A percentile compares a stretch with the other conserved stretches of the same genome.
These are phyloP conservation scores for Periplaneta americana DNA, from an alignment of 1,140 invertebrate genomes.

Conservation along the genomic window DNA sequence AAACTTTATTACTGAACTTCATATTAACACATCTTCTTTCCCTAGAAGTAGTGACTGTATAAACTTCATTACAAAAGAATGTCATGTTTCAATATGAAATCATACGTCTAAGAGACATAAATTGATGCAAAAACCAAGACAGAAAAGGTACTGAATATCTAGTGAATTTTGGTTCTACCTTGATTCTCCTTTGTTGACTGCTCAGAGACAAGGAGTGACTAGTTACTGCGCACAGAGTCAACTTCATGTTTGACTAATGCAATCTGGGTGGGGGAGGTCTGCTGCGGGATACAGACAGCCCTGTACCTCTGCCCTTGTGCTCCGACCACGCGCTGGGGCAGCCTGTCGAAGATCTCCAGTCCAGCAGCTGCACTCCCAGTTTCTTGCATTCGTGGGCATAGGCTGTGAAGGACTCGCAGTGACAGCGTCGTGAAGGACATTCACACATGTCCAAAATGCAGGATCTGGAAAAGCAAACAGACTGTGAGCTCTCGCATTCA, in stretches of 20 bases:
- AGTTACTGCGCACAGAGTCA: not conserved
- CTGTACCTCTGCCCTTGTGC: too few species aligned
- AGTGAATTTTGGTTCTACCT: too few species aligned
- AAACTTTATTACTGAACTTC: too few species aligned
- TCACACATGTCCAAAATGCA: constrained; percentile 89
- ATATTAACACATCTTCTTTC: too few species aligned
- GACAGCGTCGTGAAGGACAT: constrained; percentile 73
- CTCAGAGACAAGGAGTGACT: constrained; percentile 7
- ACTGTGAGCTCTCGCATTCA: not conserved
- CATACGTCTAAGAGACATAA: too few species aligned
- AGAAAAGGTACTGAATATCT: not conserved
- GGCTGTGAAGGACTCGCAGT: constrained; percentile 84
- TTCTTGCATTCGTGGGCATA: constrained; percentile 81
- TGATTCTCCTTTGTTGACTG: not conserved
- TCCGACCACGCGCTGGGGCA: constrained; percentile 40
- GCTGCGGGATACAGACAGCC: not conserved
- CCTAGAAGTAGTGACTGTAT: not conserved
- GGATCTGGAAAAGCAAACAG: constrained; percentile 44
- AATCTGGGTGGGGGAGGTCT: not conserved
- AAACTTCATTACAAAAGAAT: not conserved
- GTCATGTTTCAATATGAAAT: not conserved
- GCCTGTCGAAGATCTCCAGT: constrained; percentile 58
- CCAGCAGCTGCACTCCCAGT: constrained; percentile 57
- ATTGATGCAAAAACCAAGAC: not conserved
- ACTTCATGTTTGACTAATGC: not conserved